Base-by-base conservation (phyloP, 2,797 vertebrate genomes). In the Gobio occitaniae region DNA sequence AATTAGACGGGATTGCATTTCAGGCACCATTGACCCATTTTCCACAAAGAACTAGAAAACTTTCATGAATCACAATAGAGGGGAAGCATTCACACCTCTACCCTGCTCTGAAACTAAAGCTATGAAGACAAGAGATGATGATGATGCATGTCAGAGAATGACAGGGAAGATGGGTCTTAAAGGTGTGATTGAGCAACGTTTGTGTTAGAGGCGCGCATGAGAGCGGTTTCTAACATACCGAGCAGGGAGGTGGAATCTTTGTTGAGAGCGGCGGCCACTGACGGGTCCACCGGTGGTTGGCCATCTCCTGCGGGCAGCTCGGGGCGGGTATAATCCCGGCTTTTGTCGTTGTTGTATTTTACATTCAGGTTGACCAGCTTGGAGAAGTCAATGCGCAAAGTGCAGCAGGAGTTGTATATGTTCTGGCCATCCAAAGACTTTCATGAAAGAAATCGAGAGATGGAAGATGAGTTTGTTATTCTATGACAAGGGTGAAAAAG, bases 321-420 rank as follows among this genome's bases (percentile, higher is more conserved):
- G 15, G 98, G 98, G 89, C 98, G 95, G 86, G 98, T 99, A 90
- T 99, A 99, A 92, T 99, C 98, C 82, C 98, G 96, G 91, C 98
- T 99, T 94, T 99, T 99, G 90, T 99, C 98, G 0, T 99, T 99
- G 95, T 99, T 99, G 95, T 99, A 99, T 91, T 99, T 99, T 76
- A 99, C 98, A 74, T 99, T 99, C 91, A 99, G 96, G 94, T 97
- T 99, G 93, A 99, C 97, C 94, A 99, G 93, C 94, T 99, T 99
- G 91, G 97, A 99, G 95, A 99, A 99, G 95, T 99, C 98, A 92
- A 99, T 99, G 90, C 98, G 96, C 88, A 99, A 95, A 5, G 98
- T 99, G 91, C 98, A 99, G 94, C 98, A 99, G 50, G 97, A 97
- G 91, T 99, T 99, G 91, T 99, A 99, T 93, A 99, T 99, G 94